Conservation (phyloP, 2,797 vertebrate species). For the Psittacula echo region DNA sequence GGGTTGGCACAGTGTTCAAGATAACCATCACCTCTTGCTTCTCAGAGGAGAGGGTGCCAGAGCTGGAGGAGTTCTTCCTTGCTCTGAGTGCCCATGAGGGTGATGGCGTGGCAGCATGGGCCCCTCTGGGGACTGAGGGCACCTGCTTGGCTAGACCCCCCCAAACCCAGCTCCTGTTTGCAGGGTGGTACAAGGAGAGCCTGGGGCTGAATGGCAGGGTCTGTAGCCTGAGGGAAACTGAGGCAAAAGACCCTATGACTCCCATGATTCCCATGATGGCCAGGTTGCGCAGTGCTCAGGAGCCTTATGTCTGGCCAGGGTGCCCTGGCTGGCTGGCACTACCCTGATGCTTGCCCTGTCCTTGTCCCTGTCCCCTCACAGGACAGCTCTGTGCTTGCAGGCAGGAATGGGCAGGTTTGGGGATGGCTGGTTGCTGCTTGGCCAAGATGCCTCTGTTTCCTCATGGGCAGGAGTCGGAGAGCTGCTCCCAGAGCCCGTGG, state of each 20-base stretch:
- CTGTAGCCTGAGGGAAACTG: background rate
- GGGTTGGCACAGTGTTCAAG: background rate
- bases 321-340: background rate
- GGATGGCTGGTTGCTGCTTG: background rate
- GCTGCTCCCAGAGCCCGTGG: accelerated
- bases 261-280: background rate
- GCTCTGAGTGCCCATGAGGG: background rate
- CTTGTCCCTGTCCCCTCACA: background rate
- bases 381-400: background rate
- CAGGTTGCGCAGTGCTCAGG: background rate
- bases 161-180: background rate
- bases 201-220: accelerated
- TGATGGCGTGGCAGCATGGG: accelerated
- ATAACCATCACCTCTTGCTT: background rate
- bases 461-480: background rate
- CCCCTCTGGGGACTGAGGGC: background rate
- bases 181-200: background rate
- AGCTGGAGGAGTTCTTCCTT: background rate
- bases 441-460: background rate
- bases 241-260: background rate
- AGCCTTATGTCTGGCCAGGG: background rate
- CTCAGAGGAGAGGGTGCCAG: accelerated
- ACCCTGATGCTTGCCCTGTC: accelerated
- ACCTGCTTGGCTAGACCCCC: background rate
- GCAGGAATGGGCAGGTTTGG: background rate